phyloP scores from a whole-genome alignment of 2,113 vertebrate genomes.

The Melierax canorus region DNA sequence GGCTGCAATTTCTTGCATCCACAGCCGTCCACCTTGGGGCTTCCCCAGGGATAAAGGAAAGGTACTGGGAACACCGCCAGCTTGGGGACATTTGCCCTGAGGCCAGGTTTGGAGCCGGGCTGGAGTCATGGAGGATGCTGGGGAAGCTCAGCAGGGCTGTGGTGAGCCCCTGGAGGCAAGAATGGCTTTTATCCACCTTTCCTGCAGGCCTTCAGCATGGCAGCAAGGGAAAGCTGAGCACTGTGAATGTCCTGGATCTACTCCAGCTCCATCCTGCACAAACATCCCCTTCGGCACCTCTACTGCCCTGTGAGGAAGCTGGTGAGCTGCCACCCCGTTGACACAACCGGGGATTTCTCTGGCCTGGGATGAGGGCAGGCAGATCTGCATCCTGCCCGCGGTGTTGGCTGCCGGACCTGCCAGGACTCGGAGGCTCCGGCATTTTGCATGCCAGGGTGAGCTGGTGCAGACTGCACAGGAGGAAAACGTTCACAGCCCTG shows the following conservation, averaged over 20 bases:
- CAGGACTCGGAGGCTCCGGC: rapidly evolving
- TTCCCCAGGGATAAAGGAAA: background rate
- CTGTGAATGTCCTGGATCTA: background rate
- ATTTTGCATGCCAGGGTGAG: background rate
- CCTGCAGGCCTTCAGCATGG: background rate
- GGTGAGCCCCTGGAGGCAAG: background rate
- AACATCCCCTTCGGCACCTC: background rate
- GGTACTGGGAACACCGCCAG: rapidly evolving
- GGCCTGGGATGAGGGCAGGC: background rate
- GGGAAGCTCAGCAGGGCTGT: background rate
- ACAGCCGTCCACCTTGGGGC: background rate
- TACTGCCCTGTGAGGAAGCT: background rate
- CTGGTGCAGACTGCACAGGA: rapidly evolving
- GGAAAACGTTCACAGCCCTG: background rate
- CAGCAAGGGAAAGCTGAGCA: background rate
- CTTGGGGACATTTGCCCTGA: background rate
- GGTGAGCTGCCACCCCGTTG: background rate
- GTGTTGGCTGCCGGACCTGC: background rate
- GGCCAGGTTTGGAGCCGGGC: background rate
- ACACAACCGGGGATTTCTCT: background rate
- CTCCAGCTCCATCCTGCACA: conserved; percentile 1
- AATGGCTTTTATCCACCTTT: background rate
- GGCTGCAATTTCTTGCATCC: background rate
- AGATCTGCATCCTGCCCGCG: background rate
- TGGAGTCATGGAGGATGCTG: background rate